phyloP scores from a whole-genome alignment of 2,797 vertebrate genomes.

The Chaetodon trifasciatus region DNA sequence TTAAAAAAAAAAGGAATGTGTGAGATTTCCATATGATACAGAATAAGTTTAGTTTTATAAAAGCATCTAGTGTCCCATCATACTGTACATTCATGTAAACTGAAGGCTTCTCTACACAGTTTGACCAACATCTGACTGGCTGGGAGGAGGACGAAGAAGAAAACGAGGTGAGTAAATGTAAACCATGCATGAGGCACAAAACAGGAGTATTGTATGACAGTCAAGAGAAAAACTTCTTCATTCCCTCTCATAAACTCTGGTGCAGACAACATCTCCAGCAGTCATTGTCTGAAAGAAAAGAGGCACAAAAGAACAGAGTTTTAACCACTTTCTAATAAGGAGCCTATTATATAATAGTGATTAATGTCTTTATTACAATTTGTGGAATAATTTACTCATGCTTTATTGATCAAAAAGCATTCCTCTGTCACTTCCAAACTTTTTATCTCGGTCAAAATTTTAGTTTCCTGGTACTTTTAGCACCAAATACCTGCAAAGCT shows the following conservation, averaged over 20 bases:
- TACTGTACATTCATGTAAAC: constrained; percentile 27
- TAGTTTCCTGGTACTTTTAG: too few species aligned
- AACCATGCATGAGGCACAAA: constrained; percentile 61
- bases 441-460: too few species aligned
- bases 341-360: neutral
- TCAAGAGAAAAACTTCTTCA: constrained; percentile 61
- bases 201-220: constrained; percentile 42
- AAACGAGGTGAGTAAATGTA: constrained; percentile 62
- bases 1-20: constrained; percentile 54
- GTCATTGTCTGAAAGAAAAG: constrained; percentile 86
- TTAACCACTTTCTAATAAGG: neutral
- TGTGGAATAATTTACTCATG: neutral
- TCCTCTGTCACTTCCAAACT: too few species aligned
- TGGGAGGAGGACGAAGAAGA: constrained; percentile 35
- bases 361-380: neutral
- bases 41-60: constrained; percentile 50
- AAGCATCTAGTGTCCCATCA: constrained; percentile 25
- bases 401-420: too few species aligned
- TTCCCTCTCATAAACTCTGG: constrained; percentile 84
- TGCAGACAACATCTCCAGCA: constrained; percentile 85
- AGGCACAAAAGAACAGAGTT: constrained; percentile 32
- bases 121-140: constrained; percentile 36
- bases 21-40: constrained; percentile 41
- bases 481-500: too few species aligned
- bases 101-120: constrained; percentile 40